Percentiles rank a stretch among this genome's conserved stretches.
Conservation (phyloP, 2,888 invertebrate genomes). For the Nemotelus pantherinus region DNA sequence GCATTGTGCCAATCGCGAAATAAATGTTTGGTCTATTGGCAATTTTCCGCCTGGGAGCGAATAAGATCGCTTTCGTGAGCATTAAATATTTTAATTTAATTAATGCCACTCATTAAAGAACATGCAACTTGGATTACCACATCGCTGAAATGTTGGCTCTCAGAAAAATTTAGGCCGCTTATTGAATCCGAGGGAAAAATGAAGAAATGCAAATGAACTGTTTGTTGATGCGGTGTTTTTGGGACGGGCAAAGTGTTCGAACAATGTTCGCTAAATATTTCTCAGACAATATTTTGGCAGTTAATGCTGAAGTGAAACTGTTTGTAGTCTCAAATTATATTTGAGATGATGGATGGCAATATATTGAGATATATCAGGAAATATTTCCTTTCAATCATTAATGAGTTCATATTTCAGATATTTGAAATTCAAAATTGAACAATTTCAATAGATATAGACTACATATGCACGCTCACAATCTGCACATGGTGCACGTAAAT, state of each 20-base stretch:
- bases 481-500: no score
- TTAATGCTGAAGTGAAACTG: not conserved
- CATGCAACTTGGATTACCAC: slow-evolving; percentile 2
- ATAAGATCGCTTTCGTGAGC: not conserved
- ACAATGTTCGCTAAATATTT: slow-evolving; percentile 13
- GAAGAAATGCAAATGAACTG: no score
- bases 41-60: not conserved
- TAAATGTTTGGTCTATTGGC: slow-evolving; percentile 5
- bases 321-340: not conserved
- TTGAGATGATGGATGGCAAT: not conserved
- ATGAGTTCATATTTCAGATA: no score
- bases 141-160: no score
- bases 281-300: not conserved
- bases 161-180: no score
- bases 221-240: no score
- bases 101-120: not conserved
- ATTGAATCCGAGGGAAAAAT: no score
- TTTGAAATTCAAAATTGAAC: no score
- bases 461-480: no score
- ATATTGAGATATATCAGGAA: no score
- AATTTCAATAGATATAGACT: no score
- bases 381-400: no score
- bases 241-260: not conserved
- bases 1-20: slow-evolving; percentile 4
- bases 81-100: not conserved